A percentile compares a stretch with the other conserved stretches of the same genome.
Conservation (phyloP, 2,888 invertebrate genomes). For the Hemaris fuciformis region DNA sequence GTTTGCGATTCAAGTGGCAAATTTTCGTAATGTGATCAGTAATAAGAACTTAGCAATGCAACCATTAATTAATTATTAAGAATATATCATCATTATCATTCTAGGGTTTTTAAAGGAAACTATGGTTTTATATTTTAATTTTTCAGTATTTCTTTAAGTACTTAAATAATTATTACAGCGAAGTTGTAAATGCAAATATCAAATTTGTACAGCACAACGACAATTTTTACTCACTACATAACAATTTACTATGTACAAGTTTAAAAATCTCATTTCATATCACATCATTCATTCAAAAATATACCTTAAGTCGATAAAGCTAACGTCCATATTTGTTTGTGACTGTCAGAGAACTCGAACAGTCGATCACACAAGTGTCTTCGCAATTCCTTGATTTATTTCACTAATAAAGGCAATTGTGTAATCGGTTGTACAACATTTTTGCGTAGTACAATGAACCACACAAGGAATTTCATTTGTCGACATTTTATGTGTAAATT, state of each 20-base stretch:
- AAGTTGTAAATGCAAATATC: conserved; percentile 20
- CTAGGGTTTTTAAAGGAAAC: no score
- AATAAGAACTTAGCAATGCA: no score
- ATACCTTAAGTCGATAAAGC: conserved; percentile 42
- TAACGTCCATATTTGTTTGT: conserved; percentile 33
- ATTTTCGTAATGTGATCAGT: no score
- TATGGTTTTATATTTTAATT: not conserved
- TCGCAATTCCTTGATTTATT: not conserved
- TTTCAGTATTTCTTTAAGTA: not conserved
- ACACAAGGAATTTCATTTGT: not conserved
- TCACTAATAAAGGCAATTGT: not conserved
- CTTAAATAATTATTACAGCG: not conserved
- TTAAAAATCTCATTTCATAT: conserved; percentile 66
- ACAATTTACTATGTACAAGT: conserved; percentile 63
- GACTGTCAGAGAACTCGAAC: not conserved
- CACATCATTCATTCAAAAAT: conserved; percentile 78
- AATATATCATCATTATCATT: no score
- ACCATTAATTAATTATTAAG: no score
- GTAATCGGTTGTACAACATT: not conserved
- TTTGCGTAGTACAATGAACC: not conserved
- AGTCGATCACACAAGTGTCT: not conserved
- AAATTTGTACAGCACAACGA: conserved; percentile 35
- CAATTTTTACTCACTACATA: conserved; percentile 60
- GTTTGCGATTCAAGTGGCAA: no score
- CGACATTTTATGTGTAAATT: not conserved